Conservation (phyloP, 2,113 vertebrate genomes). For the Taurulus bubalis region DNA sequence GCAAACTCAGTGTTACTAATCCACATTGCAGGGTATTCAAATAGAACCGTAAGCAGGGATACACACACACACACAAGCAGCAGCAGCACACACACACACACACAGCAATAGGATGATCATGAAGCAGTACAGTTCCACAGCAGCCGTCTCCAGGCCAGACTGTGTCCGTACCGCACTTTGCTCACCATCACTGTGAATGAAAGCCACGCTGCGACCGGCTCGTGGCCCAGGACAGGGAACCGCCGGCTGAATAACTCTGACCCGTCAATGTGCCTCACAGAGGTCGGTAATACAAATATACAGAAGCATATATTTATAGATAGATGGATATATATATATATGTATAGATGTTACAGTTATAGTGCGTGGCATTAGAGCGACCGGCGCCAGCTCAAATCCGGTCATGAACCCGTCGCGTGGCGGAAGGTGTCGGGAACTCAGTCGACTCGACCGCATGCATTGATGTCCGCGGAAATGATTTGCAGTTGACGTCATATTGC, state of each 20-base stretch:
- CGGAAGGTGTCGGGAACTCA: constrained; percentile 15
- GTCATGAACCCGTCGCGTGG: constrained; percentile 23
- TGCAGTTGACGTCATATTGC: constrained; percentile 16
- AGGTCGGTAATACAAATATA: constrained; percentile 48
- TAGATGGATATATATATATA: constrained; percentile 28
- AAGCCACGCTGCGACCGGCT: constrained; percentile 42
- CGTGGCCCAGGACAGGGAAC: constrained; percentile 51
- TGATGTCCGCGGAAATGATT: neutral
- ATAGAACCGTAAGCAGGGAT: constrained; percentile 50
- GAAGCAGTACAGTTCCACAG: constrained; percentile 34
- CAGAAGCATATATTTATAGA: constrained; percentile 35
- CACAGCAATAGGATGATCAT: constrained; percentile 53
- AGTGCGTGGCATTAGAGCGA: constrained; percentile 47
- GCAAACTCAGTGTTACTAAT: constrained; percentile 63
- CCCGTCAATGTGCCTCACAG: constrained; percentile 64
- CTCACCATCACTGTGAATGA: constrained; percentile 71
- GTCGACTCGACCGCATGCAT: neutral
- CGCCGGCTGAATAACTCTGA: constrained; percentile 37
- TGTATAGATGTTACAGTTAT: constrained; percentile 34
- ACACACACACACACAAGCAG: constrained; percentile 18
- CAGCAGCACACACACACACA: constrained; percentile 13
- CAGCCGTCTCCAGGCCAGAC: constrained; percentile 9
- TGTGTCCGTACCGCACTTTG: constrained; percentile 24
- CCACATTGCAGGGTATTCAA: constrained; percentile 66
- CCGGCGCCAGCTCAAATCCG: constrained; percentile 44